Conservation (phyloP, 92 coral and sea anemone species). For the Zoanthus sansibaricus region DNA sequence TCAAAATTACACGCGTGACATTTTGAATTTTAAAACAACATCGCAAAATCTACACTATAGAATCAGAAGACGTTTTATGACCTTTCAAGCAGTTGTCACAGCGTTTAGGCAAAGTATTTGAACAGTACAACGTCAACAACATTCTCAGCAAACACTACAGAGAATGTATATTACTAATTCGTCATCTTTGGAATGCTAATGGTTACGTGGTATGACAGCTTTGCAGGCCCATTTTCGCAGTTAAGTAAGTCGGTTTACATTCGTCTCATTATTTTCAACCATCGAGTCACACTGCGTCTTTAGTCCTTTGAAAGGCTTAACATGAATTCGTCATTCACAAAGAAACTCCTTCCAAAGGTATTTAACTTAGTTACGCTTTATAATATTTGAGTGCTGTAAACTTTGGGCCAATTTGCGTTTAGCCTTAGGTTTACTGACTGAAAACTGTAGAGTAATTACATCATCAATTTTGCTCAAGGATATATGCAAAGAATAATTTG, state of each 20-base stretch:
- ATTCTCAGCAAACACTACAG: background rate
- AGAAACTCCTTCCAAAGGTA: slow-evolving; percentile 2
- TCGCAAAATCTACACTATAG: background rate
- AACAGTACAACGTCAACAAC: slow-evolving; percentile 10
- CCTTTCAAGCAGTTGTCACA: slow-evolving; percentile 4
- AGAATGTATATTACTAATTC: slow-evolving; percentile 16
- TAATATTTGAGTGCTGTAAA: background rate
- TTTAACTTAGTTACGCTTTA: background rate
- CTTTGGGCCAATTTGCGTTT: background rate
- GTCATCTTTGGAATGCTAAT: slow-evolving; percentile 27
- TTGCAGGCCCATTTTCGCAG: slow-evolving; percentile 9
- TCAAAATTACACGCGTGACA: slow-evolving; percentile 10
- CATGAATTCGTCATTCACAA: background rate
- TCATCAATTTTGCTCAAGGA: background rate
- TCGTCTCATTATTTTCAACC: background rate
- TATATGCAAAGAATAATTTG: background rate
- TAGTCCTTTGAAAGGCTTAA: background rate
- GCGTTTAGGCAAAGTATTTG: slow-evolving; percentile 3
- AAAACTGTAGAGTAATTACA: background rate
- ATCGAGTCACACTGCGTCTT: background rate
- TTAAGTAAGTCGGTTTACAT: background rate
- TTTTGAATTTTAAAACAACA: background rate
- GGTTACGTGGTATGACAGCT: slow-evolving; percentile 13
- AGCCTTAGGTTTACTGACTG: background rate
- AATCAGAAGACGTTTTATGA: slow-evolving; percentile 1